Base-by-base conservation (phyloP, 2,113 vertebrate genomes). In the Progne subis region DNA sequence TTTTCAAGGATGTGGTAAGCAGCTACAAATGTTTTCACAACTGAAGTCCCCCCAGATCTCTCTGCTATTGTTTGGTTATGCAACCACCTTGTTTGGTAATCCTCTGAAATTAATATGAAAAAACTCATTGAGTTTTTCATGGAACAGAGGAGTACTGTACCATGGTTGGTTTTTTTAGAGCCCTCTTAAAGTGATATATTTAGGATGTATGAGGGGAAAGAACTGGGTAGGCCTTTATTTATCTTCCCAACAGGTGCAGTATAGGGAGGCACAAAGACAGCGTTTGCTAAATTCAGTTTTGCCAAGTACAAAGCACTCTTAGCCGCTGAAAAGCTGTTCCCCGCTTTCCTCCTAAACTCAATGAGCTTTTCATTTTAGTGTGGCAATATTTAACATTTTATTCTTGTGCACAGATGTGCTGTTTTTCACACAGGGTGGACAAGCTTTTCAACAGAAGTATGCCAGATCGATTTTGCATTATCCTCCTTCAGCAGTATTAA, bases 191-290 rank as follows among this genome's bases (percentile, higher is more conserved):
- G 97, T 19, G 91, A 97, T 98, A 97, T 98, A 97, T 98, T 98
- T 98, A 98, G 97, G 96, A 88, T 18, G 81, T 93, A 95, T 88
- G 92, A 98, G 84, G 92, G 96, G 95, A 98, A 98, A 98, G 97
- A 97, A 96, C 95, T 88, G 94, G 89, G 82, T 92, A 88, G 95
- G 63, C 96, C 97, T 98, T 97, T 98, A 98, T 98, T 98, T 98
- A 97, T 98, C 97, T 98, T 97, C 96, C 94, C 96, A 98, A 98
- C 97, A 98, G 98, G 98, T 98, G 98, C 97, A 97, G 88, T 72
- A 78, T 0, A 64, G 82, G 84, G 72, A 87, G 82, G 90, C 94
- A 97, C 94, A 95, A 97, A 98, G 93, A 88, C 96, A 93, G 28
- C 43, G 55, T 79, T 96, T 92, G 92, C 67, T 88, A 94, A 94